Evolutionary conservation across 1,140 invertebrate species (phyloP), one percentile per base, ranked within the genome.

Genomic region (Chrysopa pallens): DNA sequence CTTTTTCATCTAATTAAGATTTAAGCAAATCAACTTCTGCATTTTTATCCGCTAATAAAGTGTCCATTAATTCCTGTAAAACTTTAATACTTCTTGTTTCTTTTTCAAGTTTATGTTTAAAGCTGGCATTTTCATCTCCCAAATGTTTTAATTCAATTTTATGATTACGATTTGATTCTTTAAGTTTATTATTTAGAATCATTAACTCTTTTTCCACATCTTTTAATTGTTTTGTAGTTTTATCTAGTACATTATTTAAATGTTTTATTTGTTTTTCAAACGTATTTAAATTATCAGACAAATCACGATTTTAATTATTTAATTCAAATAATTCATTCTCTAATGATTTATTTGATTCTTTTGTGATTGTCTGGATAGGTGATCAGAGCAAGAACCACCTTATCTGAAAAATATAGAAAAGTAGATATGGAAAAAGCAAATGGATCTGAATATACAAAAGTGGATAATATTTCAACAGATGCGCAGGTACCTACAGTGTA

Each of bases 361-460:
- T 71, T 45, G 79, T 73, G 8, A 74, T 68, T 44, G 78, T 74
- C 42, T 80, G 78, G 1, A 77, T n/a, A n/a, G n/a, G n/a, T n/a
- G n/a, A n/a, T n/a, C n/a, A n/a, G n/a, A n/a, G n/a, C n/a, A n/a
- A n/a, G n/a, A n/a, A n/a, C n/a, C n/a, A n/a, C n/a, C n/a, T n/a
- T n/a, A n/a, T n/a, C n/a, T n/a, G n/a, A n/a, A n/a, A n/a, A n/a
- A n/a, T n/a, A n/a, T n/a, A n/a, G n/a, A n/a, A n/a, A n/a, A n/a
- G n/a, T n/a, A n/a, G n/a, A n/a, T n/a, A n/a, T n/a, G n/a, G n/a
- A n/a, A n/a, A n/a, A n/a, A n/a, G n/a, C n/a, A n/a, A n/a, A n/a
- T n/a, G n/a, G n/a, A n/a, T n/a, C n/a, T n/a, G n/a, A n/a, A n/a
- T n/a, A n/a, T n/a, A n/a, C n/a, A n/a, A n/a, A n/a, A n/a, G n/a